Base-by-base conservation (phyloP, 2,888 invertebrate species). In the Venusia cambrica region DNA sequence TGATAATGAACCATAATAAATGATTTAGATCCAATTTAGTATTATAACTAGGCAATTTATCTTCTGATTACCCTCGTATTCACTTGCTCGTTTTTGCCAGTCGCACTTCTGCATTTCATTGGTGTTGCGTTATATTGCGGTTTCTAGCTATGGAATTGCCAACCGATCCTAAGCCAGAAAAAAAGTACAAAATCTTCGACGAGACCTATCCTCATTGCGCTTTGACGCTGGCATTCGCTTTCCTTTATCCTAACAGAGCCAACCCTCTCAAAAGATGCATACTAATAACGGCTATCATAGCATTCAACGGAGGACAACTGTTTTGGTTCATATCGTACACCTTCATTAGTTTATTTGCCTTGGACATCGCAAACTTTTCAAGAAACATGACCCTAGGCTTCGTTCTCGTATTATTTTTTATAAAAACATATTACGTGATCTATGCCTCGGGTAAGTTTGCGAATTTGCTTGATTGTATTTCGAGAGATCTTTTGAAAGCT, bases 301-400 rank as follows among this genome's bases (percentile, higher is more conserved):
- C 39, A 0, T 25, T 71, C 0, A 64, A 70, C 17, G 56, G 57
- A 4, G 53, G 55, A 0, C 63, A 69, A 18, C 35, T 79, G 1
- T 62, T 68, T 33, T 80, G 78, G 75, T 79, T 71, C 30, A 17
- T 45, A 1, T 42, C 56, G 2, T 77, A 77, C 38, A 55, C 71
- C 2, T 52, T 49, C 4, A 67, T 65, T 47, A 73, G 72, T 32
- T 36, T 73, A 0, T 51, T 53, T 14, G 56, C 27, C 4, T 22
- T 55, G n/a, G 75, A 79, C 28, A 46, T 74, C 26, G 64, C 57
- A 20, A 79, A 76, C 36, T 58, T 77, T 1, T 51, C 73, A 3
- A 61, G 75, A 28, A 72, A 76, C 37, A 53, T 77, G 41, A 64
- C 77, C 1, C 40, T 78, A 14, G 63, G 57, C 0, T 45, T 77